Evolutionary conservation across 2,113 vertebrate genomes (phyloP).

Genomic region (Dermatemys mawii): DNA sequence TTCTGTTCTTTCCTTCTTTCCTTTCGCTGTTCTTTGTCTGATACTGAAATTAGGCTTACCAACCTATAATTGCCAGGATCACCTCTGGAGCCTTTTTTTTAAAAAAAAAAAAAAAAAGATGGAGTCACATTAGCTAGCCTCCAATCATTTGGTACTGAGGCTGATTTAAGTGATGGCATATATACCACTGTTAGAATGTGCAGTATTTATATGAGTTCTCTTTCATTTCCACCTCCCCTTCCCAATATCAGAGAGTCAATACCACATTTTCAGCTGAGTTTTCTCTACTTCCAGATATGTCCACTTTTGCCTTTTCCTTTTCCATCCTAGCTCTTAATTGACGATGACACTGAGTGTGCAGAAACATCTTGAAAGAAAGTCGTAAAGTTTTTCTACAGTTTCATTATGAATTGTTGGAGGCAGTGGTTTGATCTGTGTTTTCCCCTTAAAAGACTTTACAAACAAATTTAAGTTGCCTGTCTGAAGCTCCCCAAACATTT

Average conservation of each 20-base stretch:
- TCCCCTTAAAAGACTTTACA: not conserved
- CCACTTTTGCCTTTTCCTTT: not conserved
- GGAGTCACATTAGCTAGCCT: not conserved
- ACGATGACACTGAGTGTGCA: fast-evolving
- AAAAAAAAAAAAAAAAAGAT: no score
- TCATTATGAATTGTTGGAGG: not conserved
- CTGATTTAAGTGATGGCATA: not conserved
- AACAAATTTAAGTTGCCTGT: not conserved
- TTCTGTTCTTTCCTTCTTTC: not conserved
- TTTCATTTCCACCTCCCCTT: not conserved
- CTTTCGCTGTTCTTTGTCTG: not conserved
- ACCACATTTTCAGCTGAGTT: not conserved
- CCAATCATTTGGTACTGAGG: not conserved
- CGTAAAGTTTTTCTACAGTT: not conserved
- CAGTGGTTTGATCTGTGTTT: not conserved
- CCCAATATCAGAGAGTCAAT: fast-evolving
- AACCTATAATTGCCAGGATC: not conserved
- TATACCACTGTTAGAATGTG: not conserved
- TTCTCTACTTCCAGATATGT: not conserved
- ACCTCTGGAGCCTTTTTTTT: not conserved
- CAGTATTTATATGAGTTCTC: not conserved
- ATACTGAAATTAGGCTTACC: no score
- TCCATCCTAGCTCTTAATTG: not conserved
- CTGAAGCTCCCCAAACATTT: not conserved
- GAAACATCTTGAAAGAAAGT: not conserved